phyloP scores from a whole-genome alignment of 2,888 invertebrate genomes.

The Schrankia costaestrigalis region DNA sequence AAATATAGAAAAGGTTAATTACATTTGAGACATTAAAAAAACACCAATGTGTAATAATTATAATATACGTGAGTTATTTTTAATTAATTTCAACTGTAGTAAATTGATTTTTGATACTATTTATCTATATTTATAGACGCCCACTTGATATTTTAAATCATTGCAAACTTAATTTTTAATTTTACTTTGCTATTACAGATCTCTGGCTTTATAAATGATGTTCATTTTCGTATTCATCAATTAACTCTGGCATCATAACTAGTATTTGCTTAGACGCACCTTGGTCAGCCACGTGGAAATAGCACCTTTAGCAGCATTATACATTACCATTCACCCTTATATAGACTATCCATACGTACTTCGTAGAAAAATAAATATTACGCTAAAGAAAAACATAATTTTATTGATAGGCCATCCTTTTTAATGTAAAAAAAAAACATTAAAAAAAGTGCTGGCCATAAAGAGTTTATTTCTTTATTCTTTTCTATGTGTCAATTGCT shows the following conservation, averaged over 20 bases:
- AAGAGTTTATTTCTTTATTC: too few relatives aligned
- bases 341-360: slow-evolving; percentile 16
- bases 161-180: too few relatives aligned
- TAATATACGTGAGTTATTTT: too few relatives aligned
- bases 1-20: too few relatives aligned
- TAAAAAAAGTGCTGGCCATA: background rate
- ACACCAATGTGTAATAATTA: too few relatives aligned
- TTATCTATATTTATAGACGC: too few relatives aligned
- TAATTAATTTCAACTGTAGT: too few relatives aligned
- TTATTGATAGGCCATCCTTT: too few relatives aligned
- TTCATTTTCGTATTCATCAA: slow-evolving; percentile 21
- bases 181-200: slow-evolving; percentile 14
- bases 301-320: slow-evolving; percentile 28
- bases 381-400: slow-evolving; percentile 20
- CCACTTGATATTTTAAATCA: too few relatives aligned
- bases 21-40: too few relatives aligned
- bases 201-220: slow-evolving; percentile 21
- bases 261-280: slow-evolving; percentile 37
- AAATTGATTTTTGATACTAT: too few relatives aligned
- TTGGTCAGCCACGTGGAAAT: slow-evolving; percentile 28
- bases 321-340: slow-evolving; percentile 22
- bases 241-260: slow-evolving; percentile 28
- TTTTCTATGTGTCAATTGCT: too few relatives aligned
- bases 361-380: slow-evolving; percentile 14
- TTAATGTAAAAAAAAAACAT: background rate